Evolutionary conservation across 2,113 vertebrate species (phyloP), one percentile per base, ranked within the genome.

Genomic region (Gambusia affinis): DNA sequence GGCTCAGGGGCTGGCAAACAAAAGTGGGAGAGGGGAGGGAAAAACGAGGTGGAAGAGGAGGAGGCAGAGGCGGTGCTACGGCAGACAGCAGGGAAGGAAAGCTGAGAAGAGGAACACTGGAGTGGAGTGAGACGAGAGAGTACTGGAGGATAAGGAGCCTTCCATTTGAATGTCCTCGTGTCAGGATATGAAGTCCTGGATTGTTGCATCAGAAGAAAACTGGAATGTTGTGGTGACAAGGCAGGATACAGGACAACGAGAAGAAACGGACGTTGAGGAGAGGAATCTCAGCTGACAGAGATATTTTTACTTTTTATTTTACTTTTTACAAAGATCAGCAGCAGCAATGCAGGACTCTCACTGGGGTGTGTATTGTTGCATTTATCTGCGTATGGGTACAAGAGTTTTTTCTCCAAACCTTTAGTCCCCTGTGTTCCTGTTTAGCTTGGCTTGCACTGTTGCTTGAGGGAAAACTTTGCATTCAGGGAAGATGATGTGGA

Each of bases 31-130:
- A 89, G 82, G 80, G 79, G 84, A 78, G 73, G 82, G 72, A 86
- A 76, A 78, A 78, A 75, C 75, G 76, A 31, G 61, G 24, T 70
- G 75, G 61, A 82, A 67, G 60, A 73, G 79, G 82, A 73, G 79
- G 82, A 70, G 78, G 85, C 79, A 80, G 80, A 87, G 93, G 93
- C 86, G 93, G 91, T 76, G 86, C 92, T 90, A 87, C 86, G 76
- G 85, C 87, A 89, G 92, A 81, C 90, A 88, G 88, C 80, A 83
- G 88, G 90, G 84, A 85, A 90, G 78, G 88, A 91, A 92, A 91
- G 87, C 89, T 85, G 89, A 88, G 88, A 91, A 82, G 85, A 89
- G 84, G 84, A 88, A 85, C 87, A 89, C 79, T 82, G 80, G 77
- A 85, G 86, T 72, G 75, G 80, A 90, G 88, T 84, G 80, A 88